phyloP scores from a whole-genome alignment of 2,888 invertebrate genomes.

The Beris morrisii region DNA sequence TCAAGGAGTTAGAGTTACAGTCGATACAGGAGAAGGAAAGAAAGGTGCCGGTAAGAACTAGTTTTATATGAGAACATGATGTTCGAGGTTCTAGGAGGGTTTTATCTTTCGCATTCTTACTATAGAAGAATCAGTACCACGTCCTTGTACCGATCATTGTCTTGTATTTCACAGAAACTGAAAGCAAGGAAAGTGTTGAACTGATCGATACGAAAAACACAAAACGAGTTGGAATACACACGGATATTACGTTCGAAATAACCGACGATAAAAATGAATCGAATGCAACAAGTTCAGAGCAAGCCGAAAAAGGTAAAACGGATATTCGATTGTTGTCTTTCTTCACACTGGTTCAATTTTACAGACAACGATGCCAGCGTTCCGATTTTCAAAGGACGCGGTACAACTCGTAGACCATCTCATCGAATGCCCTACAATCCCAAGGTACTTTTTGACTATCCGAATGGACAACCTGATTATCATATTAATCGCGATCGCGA shows the following conservation, averaged over 20 bases:
- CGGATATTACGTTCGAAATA: constrained; percentile 56
- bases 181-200: constrained; percentile 53
- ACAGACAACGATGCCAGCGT: constrained; percentile 53
- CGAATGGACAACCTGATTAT: neutral
- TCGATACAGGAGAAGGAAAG: constrained; percentile 54
- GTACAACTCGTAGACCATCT: constrained; percentile 44
- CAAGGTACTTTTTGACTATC: constrained; percentile 41
- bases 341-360: neutral
- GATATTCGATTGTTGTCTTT: neutral
- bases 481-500: constrained; percentile 34
- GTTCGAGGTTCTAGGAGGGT: too few species aligned
- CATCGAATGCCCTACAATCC: constrained; percentile 49
- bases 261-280: constrained; percentile 47
- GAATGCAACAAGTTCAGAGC: constrained; percentile 51
- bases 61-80: too few species aligned
- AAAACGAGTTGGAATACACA: constrained; percentile 55
- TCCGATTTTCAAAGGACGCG: constrained; percentile 52
- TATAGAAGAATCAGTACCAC: too few species aligned
- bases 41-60: constrained; percentile 49
- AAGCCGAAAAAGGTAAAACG: constrained; percentile 48
- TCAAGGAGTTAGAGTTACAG: constrained; percentile 56
- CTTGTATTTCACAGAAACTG: constrained; percentile 45
- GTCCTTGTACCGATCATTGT: too few species aligned
- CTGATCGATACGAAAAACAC: constrained; percentile 52
- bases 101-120: too few species aligned